Evolutionary conservation across 1,140 invertebrate genomes (phyloP).

Genomic region (Brachionus rubens): DNA sequence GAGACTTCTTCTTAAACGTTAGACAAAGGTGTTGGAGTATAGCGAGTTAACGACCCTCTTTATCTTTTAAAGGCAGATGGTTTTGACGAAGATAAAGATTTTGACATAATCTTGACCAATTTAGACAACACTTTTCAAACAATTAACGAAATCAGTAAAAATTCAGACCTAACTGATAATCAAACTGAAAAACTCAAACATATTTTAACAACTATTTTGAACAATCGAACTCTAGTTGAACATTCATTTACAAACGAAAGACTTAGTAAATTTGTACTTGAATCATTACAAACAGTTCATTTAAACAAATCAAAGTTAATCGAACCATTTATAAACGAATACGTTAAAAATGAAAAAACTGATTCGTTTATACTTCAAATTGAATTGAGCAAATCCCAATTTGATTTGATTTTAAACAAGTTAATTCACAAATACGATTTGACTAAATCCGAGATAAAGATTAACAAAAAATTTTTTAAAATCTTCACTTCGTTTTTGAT

Average conservation of each 20-base stretch:
- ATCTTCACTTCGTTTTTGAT: neutral
- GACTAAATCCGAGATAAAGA: neutral
- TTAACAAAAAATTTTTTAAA: conserved; percentile 30
- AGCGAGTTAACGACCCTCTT: too few relatives aligned
- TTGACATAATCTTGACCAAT: too few relatives aligned
- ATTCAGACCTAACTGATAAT: neutral
- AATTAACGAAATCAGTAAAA: neutral
- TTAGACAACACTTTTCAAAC: neutral
- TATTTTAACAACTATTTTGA: neutral
- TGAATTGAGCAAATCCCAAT: neutral
- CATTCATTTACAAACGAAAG: neutral
- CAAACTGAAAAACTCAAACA: neutral
- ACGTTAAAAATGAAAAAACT: too few relatives aligned
- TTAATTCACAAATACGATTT: neutral
- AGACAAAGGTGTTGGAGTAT: too few relatives aligned
- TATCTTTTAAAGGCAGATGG: neutral
- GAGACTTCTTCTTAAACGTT: neutral
- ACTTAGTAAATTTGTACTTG: neutral
- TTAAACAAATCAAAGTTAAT: neutral
- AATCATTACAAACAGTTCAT: neutral
- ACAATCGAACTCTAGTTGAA: neutral
- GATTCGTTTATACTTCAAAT: neutral
- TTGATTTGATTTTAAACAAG: neutral
- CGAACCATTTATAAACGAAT: neutral
- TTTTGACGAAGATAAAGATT: neutral